Conservation (phyloP, 2,888 invertebrate genomes). For the Laspeyria flexula region DNA sequence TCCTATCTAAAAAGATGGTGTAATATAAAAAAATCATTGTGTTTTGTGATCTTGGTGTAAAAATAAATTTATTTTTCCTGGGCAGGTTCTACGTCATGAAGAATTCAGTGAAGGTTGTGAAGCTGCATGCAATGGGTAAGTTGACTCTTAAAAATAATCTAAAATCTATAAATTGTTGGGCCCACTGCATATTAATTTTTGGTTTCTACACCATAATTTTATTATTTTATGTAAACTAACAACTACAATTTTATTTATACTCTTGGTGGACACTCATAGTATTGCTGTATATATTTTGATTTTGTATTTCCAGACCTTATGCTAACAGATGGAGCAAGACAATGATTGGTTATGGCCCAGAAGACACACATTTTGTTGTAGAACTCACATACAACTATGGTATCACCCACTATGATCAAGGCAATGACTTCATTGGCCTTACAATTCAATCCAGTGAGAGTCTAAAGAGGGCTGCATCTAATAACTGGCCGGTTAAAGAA, state of each 20-base stretch:
- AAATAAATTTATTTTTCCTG: background rate
- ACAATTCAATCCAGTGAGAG: slow-evolving; percentile 93
- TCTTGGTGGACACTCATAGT: too few relatives aligned
- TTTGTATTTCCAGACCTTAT: slow-evolving; percentile 91
- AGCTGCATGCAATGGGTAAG: slow-evolving; percentile 98
- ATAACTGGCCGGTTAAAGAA: slow-evolving; percentile 90
- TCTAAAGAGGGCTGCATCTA: slow-evolving; percentile 89
- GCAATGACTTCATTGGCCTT: slow-evolving; percentile 96
- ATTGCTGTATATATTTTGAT: background rate
- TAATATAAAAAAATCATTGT: too few relatives aligned
- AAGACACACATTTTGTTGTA: slow-evolving; percentile 97
- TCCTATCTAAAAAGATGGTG: too few relatives aligned
- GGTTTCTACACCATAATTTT: too few relatives aligned
- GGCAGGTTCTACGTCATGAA: slow-evolving; percentile 96
- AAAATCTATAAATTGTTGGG: too few relatives aligned
- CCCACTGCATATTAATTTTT: too few relatives aligned
- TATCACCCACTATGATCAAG: slow-evolving; percentile 93
- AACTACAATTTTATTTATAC: too few relatives aligned
- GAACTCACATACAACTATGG: slow-evolving; percentile 99
- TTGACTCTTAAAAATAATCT: background rate
- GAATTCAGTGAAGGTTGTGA: slow-evolving; percentile 99
- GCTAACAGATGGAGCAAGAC: slow-evolving; percentile 99
- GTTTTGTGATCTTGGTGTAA: too few relatives aligned
- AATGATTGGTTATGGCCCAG: slow-evolving; percentile 99
- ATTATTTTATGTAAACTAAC: too few relatives aligned